Evolutionary conservation across 2,888 invertebrate genomes (phyloP), one percentile per base, ranked within the genome.

Genomic region (Pherbina coryleti): DNA sequence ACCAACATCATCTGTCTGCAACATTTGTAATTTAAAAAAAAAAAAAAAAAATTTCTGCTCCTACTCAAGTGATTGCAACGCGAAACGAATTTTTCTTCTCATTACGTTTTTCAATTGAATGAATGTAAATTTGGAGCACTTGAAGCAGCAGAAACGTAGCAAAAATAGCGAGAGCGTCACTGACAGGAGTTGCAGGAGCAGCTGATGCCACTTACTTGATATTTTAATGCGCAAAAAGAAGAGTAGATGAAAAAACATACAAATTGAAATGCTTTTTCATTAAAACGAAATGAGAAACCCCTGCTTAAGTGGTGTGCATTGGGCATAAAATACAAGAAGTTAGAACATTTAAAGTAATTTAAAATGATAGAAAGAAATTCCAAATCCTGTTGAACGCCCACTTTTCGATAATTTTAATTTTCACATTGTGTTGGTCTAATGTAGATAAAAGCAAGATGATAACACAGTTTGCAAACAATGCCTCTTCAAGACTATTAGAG

Each of bases 31-130:
- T 51, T 60, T 34, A 14, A n/a, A 14, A 73, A 49, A 44, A 53
- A 17, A 53, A 70, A 19, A 70, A 67, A 44, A n/a, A 67, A 67
- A 44, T 70, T 70, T 31, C 71, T 71, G 60, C 44, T 73, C 53
- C 34, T 67, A 66, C 34, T 53, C 34, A 34, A 66, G 51, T 64
- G 53, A 70, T 62, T 57, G 57, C 53, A 55, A 22, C 19, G 34
- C 67, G 55, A 19, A 76, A 57, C 60, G 70, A 51, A 73, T 60
- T 73, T 73, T 55, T 73, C 60, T 73, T 44, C 62, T 73, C 62
- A 73, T 60, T 73, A 73, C 60, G 62, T 49, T 60, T 49, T 73
- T 28, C 73, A 73, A 60, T 73, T 62, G 62, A 73, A 73, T 73
- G 62, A 28, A 17, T 31, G 55, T 31, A 55, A 51, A 73, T 62